Percentiles rank a stretch among this genome's conserved stretches.
phyloP scores from a whole-genome alignment of 2,888 invertebrate species.

The Carterocephalus palaemon region DNA sequence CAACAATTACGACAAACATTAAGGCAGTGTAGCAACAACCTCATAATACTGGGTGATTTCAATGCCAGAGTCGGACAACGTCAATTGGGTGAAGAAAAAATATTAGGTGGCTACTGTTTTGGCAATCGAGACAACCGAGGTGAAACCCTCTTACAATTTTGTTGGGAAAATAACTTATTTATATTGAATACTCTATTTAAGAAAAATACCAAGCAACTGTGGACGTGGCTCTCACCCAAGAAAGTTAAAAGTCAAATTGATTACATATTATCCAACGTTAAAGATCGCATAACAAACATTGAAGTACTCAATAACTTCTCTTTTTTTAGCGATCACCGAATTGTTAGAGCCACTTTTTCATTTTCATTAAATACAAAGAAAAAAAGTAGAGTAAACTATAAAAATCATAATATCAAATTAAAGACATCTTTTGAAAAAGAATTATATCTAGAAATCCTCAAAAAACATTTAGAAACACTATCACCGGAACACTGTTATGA shows the following conservation, averaged over 20 bases:
- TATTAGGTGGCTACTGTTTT: slow-evolving; percentile 24
- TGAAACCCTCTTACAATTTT: slow-evolving; percentile 26
- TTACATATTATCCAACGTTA: slow-evolving; percentile 21
- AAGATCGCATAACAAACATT: slow-evolving; percentile 20
- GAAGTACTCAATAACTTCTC: slow-evolving; percentile 20
- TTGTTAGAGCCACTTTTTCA: slow-evolving; percentile 20
- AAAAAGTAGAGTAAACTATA: slow-evolving; percentile 21
- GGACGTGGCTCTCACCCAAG: slow-evolving; percentile 25
- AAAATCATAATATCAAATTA: slow-evolving; percentile 9
- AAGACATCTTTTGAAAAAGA: slow-evolving; percentile 16
- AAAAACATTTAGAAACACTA: background rate
- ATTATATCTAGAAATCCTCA: slow-evolving; percentile 10
- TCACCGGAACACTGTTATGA: slow-evolving; percentile 8
- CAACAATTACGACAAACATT: slow-evolving; percentile 12
- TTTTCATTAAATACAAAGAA: slow-evolving; percentile 5
- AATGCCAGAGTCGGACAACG: slow-evolving; percentile 20
- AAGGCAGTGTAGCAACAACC: slow-evolving; percentile 7
- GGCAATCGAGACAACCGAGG: slow-evolving; percentile 30
- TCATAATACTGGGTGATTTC: slow-evolving; percentile 17
- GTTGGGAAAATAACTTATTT: slow-evolving; percentile 25
- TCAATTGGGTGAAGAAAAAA: slow-evolving; percentile 20
- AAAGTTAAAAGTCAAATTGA: slow-evolving; percentile 24
- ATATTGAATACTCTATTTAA: slow-evolving; percentile 25
- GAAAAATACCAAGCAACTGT: slow-evolving; percentile 26
- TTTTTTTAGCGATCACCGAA: slow-evolving; percentile 24